Evolutionary conservation across 2,113 vertebrate species (phyloP), one percentile per base, ranked within the genome.

Genomic region (Strix aluco): DNA sequence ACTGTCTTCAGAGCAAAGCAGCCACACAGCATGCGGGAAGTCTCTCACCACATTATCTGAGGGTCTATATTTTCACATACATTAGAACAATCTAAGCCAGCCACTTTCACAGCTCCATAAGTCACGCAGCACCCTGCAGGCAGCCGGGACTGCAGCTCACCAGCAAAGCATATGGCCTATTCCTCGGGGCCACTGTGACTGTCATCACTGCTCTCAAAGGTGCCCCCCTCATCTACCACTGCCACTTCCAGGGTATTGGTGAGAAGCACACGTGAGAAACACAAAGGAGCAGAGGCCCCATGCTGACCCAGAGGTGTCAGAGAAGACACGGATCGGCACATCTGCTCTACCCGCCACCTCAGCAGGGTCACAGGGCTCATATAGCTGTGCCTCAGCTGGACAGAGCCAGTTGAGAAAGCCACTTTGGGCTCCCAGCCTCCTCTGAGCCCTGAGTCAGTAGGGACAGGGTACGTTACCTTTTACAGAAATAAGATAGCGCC

Each of bases 281-380:
- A 21, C 40, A 36, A 15, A 0, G 3, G 63, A 66, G 59, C 14
- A 74, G 38, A 59, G 44, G 7, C 9, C 34, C 55, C 29, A 3
- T 9, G n/a, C 38, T 42, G 73, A 75, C 52, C n/a, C 27, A 55
- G 25, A 74, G 80, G 36, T 46, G n/a, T 27, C 77, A 71, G 29
- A 81, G 84, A 55, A 55, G 83, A 55, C 1, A 2, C 1, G 10
- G 10, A 55, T 10, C 3, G 3, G 23, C 65, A 9, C 1, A 0
- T 59, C 40, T 70, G 79, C 29, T 86, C 67, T 19, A 26, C 26
- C 46, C 73, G 77, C 58, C 85, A 59, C 47, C 79, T 61, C 32
- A 46, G 44, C 22, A 26, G 72, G 69, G 88, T 78, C 51, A 54
- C 15, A 1, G 59, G 0, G 2, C 42, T 54, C 75, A 2, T 2